These are phyloP conservation scores for Oscheius sp. DNA, from an alignment of 2,888 invertebrate species.

Conservation along the genomic window DNA sequence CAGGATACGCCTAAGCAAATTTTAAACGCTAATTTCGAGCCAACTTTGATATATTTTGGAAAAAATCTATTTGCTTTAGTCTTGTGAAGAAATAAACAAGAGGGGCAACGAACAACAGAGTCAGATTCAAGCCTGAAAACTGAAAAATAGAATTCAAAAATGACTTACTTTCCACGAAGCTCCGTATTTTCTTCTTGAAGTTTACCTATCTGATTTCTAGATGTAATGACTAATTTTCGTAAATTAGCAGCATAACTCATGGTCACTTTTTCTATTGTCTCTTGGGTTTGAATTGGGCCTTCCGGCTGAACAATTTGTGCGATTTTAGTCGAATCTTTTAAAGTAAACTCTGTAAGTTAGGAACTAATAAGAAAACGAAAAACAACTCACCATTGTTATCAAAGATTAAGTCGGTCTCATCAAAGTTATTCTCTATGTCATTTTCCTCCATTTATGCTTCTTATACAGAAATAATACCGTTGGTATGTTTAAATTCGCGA, in stretches of 20 bases:
- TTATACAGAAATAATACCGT: too few species aligned
- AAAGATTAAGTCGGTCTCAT: too few species aligned
- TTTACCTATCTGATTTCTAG: constrained; percentile 14
- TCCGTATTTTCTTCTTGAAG: constrained; percentile 10
- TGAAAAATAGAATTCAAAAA: neutral
- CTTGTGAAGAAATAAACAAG: neutral
- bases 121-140: constrained; percentile 12
- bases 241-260: constrained; percentile 7
- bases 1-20: neutral
- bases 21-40: neutral
- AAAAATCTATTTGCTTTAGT: neutral
- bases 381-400: too few species aligned
- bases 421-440: too few species aligned
- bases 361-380: too few species aligned
- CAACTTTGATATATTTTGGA: constrained; percentile 17
- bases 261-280: too few species aligned
- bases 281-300: too few species aligned
- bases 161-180: neutral
- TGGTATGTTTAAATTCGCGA: too few species aligned
- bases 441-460: too few species aligned
- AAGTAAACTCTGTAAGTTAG: too few species aligned
- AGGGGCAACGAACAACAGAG: constrained; percentile 7
- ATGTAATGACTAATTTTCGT: constrained; percentile 15
- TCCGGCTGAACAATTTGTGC: too few species aligned
- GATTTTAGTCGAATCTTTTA: too few species aligned